phyloP scores from a whole-genome alignment of 2,797 vertebrate genomes.

The Sebastes minor region DNA sequence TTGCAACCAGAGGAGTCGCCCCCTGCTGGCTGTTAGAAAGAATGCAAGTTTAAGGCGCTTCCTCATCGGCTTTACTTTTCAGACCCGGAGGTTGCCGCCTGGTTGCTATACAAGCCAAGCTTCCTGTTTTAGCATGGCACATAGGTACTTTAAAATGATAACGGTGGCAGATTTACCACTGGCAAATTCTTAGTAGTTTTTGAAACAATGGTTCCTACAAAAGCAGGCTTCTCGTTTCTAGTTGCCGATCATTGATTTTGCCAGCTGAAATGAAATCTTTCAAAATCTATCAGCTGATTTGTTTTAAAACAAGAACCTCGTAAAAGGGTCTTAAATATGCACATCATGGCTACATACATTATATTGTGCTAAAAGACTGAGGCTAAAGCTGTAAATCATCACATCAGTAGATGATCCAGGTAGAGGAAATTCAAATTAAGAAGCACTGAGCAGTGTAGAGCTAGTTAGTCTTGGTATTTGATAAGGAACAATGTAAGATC shows the following conservation, averaged over 20 bases:
- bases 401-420: not conserved
- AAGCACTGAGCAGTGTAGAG: not conserved
- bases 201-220: not conserved
- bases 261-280: not conserved
- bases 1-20: too few species aligned
- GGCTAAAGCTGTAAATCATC: not conserved
- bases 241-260: not conserved
- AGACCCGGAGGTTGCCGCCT: too few species aligned
- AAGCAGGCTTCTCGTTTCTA: not conserved
- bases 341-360: not conserved
- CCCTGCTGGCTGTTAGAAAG: too few species aligned
- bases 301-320: not conserved
- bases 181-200: not conserved
- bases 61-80: too few species aligned
- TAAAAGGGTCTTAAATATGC: not conserved
- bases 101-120: not conserved
- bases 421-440: not conserved
- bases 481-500: not conserved
- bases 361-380: not conserved
- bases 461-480: not conserved
- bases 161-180: not conserved
- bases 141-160: not conserved
- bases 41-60: too few species aligned
- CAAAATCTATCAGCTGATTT: not conserved
- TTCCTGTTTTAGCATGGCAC: not conserved